A percentile compares a stretch with the other conserved stretches of the same genome.
These are phyloP conservation scores for Otis tarda DNA, from an alignment of 2,113 vertebrate species.

Conservation along the genomic window DNA sequence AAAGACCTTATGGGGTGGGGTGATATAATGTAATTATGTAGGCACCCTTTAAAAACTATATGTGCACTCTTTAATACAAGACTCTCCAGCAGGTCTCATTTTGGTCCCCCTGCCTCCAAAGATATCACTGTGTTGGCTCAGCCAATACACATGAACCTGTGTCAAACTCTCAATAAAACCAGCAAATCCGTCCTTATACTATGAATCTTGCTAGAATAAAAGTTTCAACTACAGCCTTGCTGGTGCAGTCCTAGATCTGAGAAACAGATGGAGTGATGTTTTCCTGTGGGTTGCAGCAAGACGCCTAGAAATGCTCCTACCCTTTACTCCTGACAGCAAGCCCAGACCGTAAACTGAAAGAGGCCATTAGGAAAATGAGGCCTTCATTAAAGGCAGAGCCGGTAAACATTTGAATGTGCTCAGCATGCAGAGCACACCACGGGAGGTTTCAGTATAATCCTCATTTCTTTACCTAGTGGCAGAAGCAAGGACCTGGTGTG, in stretches of 20 bases:
- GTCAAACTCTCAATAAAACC: not conserved
- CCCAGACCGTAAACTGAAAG: not conserved
- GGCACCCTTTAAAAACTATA: not conserved
- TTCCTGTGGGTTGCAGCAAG: not conserved
- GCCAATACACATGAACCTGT: not conserved
- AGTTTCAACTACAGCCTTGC: not conserved
- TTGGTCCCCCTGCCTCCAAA: not conserved
- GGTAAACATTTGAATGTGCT: not conserved
- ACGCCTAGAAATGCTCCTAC: not conserved
- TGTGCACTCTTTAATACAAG: not conserved
- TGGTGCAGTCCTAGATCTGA: not conserved
- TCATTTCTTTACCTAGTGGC: conserved; percentile 1
- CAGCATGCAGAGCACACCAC: not conserved
- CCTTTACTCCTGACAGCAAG: not conserved
- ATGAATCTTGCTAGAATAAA: not conserved
- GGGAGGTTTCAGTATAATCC: not conserved
- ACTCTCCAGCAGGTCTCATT: not conserved
- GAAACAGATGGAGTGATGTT: not conserved
- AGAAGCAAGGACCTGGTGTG: conserved; percentile 34
- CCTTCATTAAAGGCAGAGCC: not conserved
- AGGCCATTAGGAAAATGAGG: not conserved
- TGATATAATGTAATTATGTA: not conserved
- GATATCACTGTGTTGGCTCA: rapidly evolving
- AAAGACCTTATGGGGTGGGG: not conserved
- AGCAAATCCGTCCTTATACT: not conserved